Conservation (phyloP, 23 tunicate species). For the Ascidia mentula region DNA sequence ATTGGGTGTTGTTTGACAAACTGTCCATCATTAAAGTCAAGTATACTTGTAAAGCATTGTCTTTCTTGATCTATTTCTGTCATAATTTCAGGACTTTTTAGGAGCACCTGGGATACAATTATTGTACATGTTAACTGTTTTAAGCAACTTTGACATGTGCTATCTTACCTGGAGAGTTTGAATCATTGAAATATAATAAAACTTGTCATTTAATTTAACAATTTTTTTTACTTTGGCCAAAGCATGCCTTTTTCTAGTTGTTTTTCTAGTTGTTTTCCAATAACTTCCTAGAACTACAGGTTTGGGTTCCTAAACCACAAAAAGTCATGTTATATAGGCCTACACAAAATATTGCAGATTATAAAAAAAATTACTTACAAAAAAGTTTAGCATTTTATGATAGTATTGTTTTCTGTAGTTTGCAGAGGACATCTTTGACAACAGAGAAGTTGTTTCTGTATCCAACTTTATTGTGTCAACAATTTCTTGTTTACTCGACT, state of each 20-base stretch:
- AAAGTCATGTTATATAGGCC: neutral
- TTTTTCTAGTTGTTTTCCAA: neutral
- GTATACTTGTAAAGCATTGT: neutral
- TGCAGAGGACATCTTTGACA: neutral
- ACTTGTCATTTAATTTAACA: neutral
- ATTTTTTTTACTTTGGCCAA: neutral
- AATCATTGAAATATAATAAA: neutral
- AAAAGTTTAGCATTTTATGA: neutral
- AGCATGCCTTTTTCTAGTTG: too few relatives aligned
- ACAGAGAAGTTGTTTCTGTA: neutral
- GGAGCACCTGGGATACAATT: neutral
- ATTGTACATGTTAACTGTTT: neutral
- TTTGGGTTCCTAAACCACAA: neutral
- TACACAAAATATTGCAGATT: neutral
- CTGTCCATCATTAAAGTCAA: conserved; percentile 4
- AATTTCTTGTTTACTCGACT: neutral
- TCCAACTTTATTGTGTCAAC: neutral
- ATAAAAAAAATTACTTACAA: neutral
- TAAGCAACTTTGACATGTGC: too few relatives aligned
- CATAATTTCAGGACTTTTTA: neutral
- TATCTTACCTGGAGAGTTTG: neutral
- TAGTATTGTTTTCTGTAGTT: neutral
- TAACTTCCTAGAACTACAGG: neutral
- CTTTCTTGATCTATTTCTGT: neutral
- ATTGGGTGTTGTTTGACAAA: neutral